These are phyloP conservation scores for Colletes latitarsis DNA, from an alignment of 1,140 invertebrate species.

Conservation along the genomic window DNA sequence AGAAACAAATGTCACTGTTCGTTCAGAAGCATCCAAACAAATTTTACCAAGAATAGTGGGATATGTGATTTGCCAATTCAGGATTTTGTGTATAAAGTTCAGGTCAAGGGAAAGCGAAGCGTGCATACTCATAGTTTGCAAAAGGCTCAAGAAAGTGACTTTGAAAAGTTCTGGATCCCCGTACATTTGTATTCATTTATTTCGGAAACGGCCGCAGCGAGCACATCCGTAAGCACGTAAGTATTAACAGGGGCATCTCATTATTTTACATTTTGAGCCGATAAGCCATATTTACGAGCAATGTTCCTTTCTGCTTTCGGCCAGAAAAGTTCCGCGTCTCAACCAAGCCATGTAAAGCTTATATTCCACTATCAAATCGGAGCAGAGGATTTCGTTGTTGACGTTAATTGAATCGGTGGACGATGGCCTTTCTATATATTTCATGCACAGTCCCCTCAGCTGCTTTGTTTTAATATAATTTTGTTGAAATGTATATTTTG, in stretches of 20 bases:
- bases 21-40: no score
- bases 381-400: conserved; percentile 28
- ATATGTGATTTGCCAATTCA: no score
- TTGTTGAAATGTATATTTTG: no score
- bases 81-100: no score
- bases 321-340: conserved; percentile 61
- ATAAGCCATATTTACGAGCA: conserved; percentile 73
- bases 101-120: no score
- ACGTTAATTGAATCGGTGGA: conserved; percentile 21
- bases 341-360: conserved; percentile 23
- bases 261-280: conserved; percentile 73
- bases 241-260: conserved; percentile 70
- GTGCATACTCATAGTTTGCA: not conserved
- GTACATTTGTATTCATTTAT: conserved; percentile 54
- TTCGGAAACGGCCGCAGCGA: conserved; percentile 21
- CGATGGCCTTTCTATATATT: not conserved
- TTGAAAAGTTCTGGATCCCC: conserved; percentile 1
- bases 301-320: conserved; percentile 37
- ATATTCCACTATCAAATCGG: conserved; percentile 53
- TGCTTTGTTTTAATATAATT: no score
- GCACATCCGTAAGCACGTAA: conserved; percentile 62
- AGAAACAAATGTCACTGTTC: no score
- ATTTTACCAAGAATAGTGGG: no score
- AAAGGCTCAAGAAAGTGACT: not conserved
- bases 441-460: no score